A percentile compares a stretch with the other conserved stretches of the same genome.
Evolutionary conservation across 2,797 vertebrate species (phyloP).

Genomic region (Xyrichtys novacula): DNA sequence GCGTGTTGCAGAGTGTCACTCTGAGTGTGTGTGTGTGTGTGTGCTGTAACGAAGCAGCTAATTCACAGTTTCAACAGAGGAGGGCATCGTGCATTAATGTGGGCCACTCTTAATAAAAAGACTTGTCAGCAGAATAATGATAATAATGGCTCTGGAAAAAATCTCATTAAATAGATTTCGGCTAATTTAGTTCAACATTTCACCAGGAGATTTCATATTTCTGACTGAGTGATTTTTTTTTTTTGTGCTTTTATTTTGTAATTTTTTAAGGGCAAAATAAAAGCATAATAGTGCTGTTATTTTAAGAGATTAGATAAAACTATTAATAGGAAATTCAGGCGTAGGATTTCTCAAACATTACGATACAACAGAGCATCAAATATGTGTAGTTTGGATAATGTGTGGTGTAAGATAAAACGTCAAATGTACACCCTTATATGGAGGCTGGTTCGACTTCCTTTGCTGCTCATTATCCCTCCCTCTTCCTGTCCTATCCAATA

Average conservation of each 20-base stretch:
- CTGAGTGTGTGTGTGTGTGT: constrained; percentile 35
- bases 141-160: constrained; percentile 3
- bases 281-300: background rate
- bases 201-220: background rate
- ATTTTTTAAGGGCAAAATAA: background rate
- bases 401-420: no score
- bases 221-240: constrained; percentile 4
- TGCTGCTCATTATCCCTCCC: no score
- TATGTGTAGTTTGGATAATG: no score
- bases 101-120: constrained; percentile 26
- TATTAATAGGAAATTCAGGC: no score
- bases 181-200: constrained; percentile 17
- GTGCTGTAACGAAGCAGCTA: constrained; percentile 54
- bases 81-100: constrained; percentile 59
- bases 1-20: constrained; percentile 41
- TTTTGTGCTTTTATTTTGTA: background rate
- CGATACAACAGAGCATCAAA: no score
- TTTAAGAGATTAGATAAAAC: background rate
- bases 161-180: constrained; percentile 11
- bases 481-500: no score
- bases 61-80: constrained; percentile 63
- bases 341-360: no score
- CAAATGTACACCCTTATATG: no score
- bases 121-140: constrained; percentile 6
- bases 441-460: no score